Percentiles rank a stretch among this genome's conserved stretches.
phyloP scores from a whole-genome alignment of 1,140 invertebrate species.

The Drosophila azteca region DNA sequence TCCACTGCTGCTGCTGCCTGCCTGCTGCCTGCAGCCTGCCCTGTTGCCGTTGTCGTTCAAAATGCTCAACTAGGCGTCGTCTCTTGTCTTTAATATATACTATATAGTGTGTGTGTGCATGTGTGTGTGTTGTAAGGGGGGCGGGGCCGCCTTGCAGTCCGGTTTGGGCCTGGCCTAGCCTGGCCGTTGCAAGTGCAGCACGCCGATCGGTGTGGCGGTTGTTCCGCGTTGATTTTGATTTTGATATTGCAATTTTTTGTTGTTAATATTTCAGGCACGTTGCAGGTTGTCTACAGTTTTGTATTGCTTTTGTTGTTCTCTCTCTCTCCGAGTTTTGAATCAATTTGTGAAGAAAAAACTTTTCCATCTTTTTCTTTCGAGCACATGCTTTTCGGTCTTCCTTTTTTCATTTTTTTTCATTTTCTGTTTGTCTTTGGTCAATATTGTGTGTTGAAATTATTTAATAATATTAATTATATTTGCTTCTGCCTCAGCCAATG shows the following conservation, averaged over 20 bases:
- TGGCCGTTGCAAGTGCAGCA: slow-evolving; percentile 64
- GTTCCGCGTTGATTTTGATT: slow-evolving; percentile 76
- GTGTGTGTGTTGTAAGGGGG: slow-evolving; percentile 36
- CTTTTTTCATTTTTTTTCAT: slow-evolving; percentile 23
- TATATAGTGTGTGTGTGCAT: slow-evolving; percentile 6
- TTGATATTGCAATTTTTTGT: slow-evolving; percentile 73
- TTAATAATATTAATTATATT: slow-evolving; percentile 73
- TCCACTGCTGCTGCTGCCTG: slow-evolving; percentile 57
- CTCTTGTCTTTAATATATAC: slow-evolving; percentile 26
- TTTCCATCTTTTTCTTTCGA: slow-evolving; percentile 43
- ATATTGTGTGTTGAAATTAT: slow-evolving; percentile 56
- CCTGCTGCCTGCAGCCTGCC: too few relatives aligned
- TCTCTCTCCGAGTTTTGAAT: slow-evolving; percentile 40
- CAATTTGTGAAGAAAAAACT: slow-evolving; percentile 33
- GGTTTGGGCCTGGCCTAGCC: slow-evolving; percentile 37
- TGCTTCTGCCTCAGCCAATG: slow-evolving; percentile 28
- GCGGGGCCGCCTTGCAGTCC: slow-evolving; percentile 40
- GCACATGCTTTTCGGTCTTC: slow-evolving; percentile 23
- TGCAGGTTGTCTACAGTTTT: slow-evolving; percentile 60
- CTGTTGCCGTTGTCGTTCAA: slow-evolving; percentile 66
- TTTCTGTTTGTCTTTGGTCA: slow-evolving; percentile 37
- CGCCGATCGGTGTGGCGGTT: neutral
- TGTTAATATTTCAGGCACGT: slow-evolving; percentile 72
- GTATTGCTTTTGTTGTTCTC: slow-evolving; percentile 16
- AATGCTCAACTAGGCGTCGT: slow-evolving; percentile 66